phyloP scores from a whole-genome alignment of 2,888 invertebrate species.

The Drosophila limbata region DNA sequence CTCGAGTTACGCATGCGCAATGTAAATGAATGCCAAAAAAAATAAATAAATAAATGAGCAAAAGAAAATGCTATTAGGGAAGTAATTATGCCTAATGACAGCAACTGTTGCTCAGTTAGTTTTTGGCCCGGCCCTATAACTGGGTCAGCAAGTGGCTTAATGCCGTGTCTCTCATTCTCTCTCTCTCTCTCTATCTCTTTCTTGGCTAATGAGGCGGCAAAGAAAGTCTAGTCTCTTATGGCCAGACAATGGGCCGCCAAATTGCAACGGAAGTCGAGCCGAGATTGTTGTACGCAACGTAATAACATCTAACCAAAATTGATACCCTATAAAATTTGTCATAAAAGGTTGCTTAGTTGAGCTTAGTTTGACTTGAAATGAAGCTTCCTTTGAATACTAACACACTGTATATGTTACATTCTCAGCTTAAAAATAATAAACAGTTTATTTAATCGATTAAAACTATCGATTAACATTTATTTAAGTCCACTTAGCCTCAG shows the following conservation, averaged over 20 bases:
- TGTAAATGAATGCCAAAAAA: constrained; percentile 54
- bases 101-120: constrained; percentile 44
- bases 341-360: background rate
- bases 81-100: constrained; percentile 67
- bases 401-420: too few relatives aligned
- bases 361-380: background rate
- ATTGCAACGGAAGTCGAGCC: constrained; percentile 55
- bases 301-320: constrained; percentile 25
- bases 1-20: constrained; percentile 65
- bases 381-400: background rate
- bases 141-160: constrained; percentile 65
- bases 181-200: background rate
- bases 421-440: background rate
- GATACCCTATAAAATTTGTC: constrained; percentile 10
- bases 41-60: background rate
- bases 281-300: constrained; percentile 36
- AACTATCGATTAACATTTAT: background rate
- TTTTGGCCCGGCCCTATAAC: constrained; percentile 27
- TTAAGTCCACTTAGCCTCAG: background rate
- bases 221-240: constrained; percentile 38
- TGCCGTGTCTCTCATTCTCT: constrained; percentile 7
- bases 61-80: constrained; percentile 56
- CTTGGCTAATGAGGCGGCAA: constrained; percentile 51
- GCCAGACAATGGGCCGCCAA: constrained; percentile 37
- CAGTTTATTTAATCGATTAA: background rate